Evolutionary conservation across 2,888 invertebrate genomes (phyloP).

Genomic region (Sinohyriopsis cumingii): DNA sequence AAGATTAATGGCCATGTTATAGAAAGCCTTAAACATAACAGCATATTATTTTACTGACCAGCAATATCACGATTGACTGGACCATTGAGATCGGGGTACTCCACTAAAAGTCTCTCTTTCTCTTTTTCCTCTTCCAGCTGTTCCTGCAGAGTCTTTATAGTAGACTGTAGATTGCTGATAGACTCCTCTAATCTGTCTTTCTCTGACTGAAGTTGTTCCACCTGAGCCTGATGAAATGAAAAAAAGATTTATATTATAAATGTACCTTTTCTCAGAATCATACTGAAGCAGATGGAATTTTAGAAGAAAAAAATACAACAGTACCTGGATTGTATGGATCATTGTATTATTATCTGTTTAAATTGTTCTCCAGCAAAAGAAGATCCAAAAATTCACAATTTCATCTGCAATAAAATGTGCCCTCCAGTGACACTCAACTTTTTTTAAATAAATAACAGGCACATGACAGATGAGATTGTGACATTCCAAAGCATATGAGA

Average conservation of each 20-base stretch:
- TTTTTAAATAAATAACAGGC: no score
- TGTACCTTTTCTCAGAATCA: no score
- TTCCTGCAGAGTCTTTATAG: constrained; percentile 41
- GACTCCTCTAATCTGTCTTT: constrained; percentile 52
- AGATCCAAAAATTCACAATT: no score
- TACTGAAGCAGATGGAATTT: no score
- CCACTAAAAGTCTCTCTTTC: constrained; percentile 64
- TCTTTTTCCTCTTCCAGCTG: constrained; percentile 58
- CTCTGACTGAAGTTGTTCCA: constrained; percentile 50
- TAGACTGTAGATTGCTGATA: constrained; percentile 34
- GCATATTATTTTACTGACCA: constrained; percentile 40
- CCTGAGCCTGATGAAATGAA: constrained; percentile 34
- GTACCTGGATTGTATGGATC: no score
- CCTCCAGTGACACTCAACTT: no score
- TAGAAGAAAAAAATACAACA: no score
- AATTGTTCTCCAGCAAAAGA: no score
- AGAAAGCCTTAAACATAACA: not conserved
- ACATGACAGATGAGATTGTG: no score
- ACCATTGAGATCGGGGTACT: constrained; percentile 71
- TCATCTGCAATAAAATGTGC: no score
- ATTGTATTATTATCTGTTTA: no score
- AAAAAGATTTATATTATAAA: not conserved
- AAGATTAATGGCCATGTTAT: not conserved
- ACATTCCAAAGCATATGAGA: no score
- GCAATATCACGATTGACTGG: constrained; percentile 65